Base-by-base conservation (phyloP, 2,888 invertebrate genomes). In the Crematogaster levior region DNA sequence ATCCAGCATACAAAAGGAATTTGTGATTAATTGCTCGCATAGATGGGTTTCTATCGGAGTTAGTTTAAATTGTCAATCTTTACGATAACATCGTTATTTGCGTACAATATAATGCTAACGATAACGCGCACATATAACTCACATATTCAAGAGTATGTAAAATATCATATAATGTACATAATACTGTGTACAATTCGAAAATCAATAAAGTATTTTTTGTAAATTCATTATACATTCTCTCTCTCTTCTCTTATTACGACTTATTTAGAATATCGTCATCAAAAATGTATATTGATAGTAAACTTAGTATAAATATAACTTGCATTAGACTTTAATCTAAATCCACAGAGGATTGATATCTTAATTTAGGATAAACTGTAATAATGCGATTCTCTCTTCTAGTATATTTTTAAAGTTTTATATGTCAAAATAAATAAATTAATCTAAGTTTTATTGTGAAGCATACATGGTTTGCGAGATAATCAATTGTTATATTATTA, bases 11-110 rank as follows among this genome's bases (percentile, higher is more conserved):
- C 43, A 68, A 72, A 74, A 84, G 84, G 74, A 70, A 84, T 84
- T 75, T 63, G 58, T 75, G 48, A 84, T 85, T 85, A 81, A 61
- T 34, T n/a, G 43, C 24, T 43, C 75, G 81, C n/a, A 56, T 37
- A 56, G 53, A 70, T 12, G 40, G 18, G 12, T 34, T 68, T 12
- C 18, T 21, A 40, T 18, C 18, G 9, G 15, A 15, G 27, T 37
- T 65, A 56, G 43, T 56, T n/a, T n/a, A 70, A 65, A 70, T 56
- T 70, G 21, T 48, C 34, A 18, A 34, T 46, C 56, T 34, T 24
- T 43, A 12, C n/a, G n/a, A 34, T 43, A 68, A 21, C 27, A 66
- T 56, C n/a, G 66, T 58, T 53, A 66, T 53, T 53, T 48, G 27
- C 40, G 30, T n/a, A 53, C 24, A 15, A 75, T 65, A 40, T 40